Evolutionary conservation across 1,140 invertebrate species (phyloP).

Genomic region (Drosophila nigromelanica): DNA sequence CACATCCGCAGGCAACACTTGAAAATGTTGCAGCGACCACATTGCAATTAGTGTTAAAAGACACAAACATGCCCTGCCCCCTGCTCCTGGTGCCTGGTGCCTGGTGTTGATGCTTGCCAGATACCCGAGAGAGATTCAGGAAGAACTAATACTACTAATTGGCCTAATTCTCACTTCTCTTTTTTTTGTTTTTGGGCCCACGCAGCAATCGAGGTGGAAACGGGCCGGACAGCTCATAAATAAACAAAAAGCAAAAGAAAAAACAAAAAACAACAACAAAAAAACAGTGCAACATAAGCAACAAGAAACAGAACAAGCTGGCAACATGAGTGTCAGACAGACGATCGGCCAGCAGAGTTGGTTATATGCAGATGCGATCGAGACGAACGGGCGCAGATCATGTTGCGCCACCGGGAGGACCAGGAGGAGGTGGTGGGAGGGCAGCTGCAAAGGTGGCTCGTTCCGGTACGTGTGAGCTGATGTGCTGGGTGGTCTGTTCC

Average conservation of each 20-base stretch:
- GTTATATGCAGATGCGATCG: slow-evolving; percentile 65
- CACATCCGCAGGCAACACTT: slow-evolving; percentile 38
- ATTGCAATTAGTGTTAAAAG: slow-evolving; percentile 78
- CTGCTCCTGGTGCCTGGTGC: slow-evolving; percentile 22
- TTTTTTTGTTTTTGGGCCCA: not conserved
- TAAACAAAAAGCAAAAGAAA: slow-evolving; percentile 50
- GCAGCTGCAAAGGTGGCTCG: slow-evolving; percentile 23
- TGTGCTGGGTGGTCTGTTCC: slow-evolving; percentile 81
- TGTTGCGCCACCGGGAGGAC: slow-evolving; percentile 14
- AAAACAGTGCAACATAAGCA: slow-evolving; percentile 47
- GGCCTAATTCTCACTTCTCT: slow-evolving; percentile 75
- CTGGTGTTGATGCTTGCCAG: slow-evolving; percentile 11
- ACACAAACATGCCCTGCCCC: slow-evolving; percentile 51
- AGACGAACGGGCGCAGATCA: slow-evolving; percentile 27
- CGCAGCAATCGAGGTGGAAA: slow-evolving; percentile 22
- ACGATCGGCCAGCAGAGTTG: slow-evolving; percentile 35
- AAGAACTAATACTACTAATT: slow-evolving; percentile 76
- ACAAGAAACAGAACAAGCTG: slow-evolving; percentile 75
- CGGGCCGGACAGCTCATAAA: slow-evolving; percentile 65
- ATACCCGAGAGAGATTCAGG: slow-evolving; percentile 29
- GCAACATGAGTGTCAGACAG: slow-evolving; percentile 68
- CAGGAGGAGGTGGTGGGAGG: not conserved
- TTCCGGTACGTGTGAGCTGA: slow-evolving; percentile 81
- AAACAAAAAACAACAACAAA: slow-evolving; percentile 24
- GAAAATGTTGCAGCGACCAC: slow-evolving; percentile 52